Percentiles rank a stretch among this genome's conserved stretches.
phyloP scores from a whole-genome alignment of 2,797 vertebrate species.

The Allochrocebus solatus region DNA sequence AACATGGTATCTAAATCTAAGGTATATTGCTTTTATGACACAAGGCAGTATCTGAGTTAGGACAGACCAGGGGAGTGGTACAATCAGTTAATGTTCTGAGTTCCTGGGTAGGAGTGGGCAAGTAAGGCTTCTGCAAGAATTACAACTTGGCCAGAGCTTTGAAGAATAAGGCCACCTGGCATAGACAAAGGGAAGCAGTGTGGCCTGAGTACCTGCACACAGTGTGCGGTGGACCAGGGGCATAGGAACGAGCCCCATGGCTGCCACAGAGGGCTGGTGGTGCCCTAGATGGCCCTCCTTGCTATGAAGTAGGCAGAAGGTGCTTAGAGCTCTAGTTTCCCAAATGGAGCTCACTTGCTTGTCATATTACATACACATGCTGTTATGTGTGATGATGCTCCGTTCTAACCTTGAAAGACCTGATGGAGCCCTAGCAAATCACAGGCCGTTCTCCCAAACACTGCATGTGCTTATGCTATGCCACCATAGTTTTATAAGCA shows the following conservation, averaged over 20 bases:
- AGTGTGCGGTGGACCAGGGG: not conserved
- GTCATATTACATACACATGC: fast-evolving
- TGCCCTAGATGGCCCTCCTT: fast-evolving
- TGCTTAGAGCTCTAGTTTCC: not conserved
- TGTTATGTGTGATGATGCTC: not conserved
- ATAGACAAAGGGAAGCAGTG: not conserved
- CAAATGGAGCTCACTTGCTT: not conserved
- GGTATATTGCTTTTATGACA: not conserved
- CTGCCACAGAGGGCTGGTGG: not conserved
- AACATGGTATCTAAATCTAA: not conserved
- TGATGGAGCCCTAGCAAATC: not conserved
- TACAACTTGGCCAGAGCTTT: not conserved
- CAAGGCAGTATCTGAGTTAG: not conserved
- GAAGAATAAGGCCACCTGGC: not conserved
- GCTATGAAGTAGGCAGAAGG: not conserved
- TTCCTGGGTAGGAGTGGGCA: not conserved
- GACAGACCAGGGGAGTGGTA: not conserved
- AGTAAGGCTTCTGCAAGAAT: no score
- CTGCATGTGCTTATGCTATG: fast-evolving
- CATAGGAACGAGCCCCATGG: not conserved
- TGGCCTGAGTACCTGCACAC: no score
- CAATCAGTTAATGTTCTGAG: not conserved
- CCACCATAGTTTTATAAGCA: not conserved
- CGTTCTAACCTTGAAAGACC: not conserved
- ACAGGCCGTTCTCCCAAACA: not conserved